These are phyloP conservation scores for Periophthalmus modestus DNA, from an alignment of 2,113 vertebrate species.

Conservation along the genomic window DNA sequence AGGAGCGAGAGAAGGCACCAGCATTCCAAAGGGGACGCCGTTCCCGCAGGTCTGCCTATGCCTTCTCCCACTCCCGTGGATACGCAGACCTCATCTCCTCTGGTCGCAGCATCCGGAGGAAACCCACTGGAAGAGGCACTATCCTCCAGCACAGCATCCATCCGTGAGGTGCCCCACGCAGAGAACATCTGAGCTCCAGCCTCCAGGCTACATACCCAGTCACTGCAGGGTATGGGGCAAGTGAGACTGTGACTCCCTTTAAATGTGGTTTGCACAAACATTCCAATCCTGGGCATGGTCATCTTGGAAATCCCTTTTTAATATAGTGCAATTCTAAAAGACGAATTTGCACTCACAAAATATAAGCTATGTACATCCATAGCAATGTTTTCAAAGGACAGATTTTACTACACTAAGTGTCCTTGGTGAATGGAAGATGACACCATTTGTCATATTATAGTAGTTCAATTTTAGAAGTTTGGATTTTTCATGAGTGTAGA, in stretches of 20 bases:
- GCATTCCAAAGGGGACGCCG: conserved; percentile 77
- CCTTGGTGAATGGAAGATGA: neutral
- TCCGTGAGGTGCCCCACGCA: conserved; percentile 56
- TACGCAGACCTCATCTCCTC: conserved; percentile 92
- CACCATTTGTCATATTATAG: neutral
- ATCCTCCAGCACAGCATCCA: conserved; percentile 66
- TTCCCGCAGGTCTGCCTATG: conserved; percentile 87
- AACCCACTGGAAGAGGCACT: conserved; percentile 51
- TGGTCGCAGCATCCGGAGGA: conserved; percentile 87
- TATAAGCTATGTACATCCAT: neutral
- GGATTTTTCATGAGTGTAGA: too few relatives aligned
- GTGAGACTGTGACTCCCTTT: neutral
- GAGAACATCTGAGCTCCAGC: conserved; percentile 68
- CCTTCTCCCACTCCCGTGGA: conserved; percentile 94
- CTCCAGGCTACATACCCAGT: neutral
- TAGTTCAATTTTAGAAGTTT: neutral
- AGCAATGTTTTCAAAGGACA: neutral
- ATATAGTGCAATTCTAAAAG: neutral
- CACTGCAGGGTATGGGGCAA: neutral
- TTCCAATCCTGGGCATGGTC: neutral
- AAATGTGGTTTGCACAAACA: neutral
- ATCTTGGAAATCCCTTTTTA: neutral
- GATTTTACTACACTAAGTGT: neutral
- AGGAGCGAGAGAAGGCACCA: conserved; percentile 69
- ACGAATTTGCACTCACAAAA: neutral